A percentile compares a stretch with the other conserved stretches of the same genome.
phyloP scores from a whole-genome alignment of 2,888 invertebrate species.

The Erebia ligea region DNA sequence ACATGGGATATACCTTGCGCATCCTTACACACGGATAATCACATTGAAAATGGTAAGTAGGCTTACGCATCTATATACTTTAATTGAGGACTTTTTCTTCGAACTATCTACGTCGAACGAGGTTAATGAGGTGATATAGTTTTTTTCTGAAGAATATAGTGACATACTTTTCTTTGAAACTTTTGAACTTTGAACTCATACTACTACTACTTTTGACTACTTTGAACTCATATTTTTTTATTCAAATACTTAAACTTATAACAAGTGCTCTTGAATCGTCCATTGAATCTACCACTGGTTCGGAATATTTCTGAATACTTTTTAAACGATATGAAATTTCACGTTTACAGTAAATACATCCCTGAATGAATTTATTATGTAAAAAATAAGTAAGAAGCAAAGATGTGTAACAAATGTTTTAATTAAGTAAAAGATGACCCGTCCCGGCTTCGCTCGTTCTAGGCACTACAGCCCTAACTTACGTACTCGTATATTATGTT shows the following conservation, averaged over 20 bases:
- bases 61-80: slow-evolving; percentile 18
- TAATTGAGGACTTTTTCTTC: slow-evolving; percentile 11
- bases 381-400: neutral
- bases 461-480: no score
- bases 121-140: slow-evolving; percentile 10
- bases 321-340: neutral
- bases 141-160: neutral
- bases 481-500: no score
- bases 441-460: no score
- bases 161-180: neutral
- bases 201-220: no score
- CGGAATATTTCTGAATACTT: neutral
- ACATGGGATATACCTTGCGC: slow-evolving; percentile 64
- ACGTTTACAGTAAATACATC: no score
- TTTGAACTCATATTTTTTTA: no score
- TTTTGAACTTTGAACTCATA: no score
- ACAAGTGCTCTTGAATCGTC: no score
- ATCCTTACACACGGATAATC: slow-evolving; percentile 47
- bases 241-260: no score
- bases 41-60: slow-evolving; percentile 66
- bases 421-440: no score
- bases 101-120: neutral
- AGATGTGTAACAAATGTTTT: neutral
- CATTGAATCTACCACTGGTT: no score
- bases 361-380: no score